Conservation (phyloP, 1,140 invertebrate species). For the Thrips palmi region DNA sequence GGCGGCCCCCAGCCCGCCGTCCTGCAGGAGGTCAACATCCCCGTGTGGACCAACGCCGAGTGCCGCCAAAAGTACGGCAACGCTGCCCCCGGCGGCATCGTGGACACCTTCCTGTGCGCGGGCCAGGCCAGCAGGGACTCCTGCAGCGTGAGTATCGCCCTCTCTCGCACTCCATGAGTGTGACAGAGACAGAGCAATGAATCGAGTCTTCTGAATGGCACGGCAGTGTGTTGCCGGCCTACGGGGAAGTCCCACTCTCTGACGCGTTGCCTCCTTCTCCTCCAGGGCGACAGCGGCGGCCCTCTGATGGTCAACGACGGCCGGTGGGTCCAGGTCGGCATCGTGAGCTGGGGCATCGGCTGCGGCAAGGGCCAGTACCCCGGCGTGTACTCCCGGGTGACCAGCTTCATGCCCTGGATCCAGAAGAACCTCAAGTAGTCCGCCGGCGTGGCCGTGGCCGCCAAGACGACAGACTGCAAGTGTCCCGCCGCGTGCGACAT, state of each 20-base stretch:
- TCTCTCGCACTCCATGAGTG: no score
- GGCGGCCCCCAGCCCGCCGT: slow-evolving; percentile 62
- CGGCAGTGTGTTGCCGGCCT: no score
- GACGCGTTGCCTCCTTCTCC: no score
- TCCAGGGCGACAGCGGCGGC: slow-evolving; percentile 79
- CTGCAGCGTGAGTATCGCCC: slow-evolving; percentile 51
- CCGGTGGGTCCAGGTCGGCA: slow-evolving; percentile 66
- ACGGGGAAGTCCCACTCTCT: no score
- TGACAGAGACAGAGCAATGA: no score
- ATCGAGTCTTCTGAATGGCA: no score
- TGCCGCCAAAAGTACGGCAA: slow-evolving; percentile 65
- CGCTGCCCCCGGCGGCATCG: slow-evolving; percentile 70
- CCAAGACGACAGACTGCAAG: no score
- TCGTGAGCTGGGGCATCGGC: slow-evolving; percentile 86
- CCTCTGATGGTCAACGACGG: slow-evolving; percentile 67
- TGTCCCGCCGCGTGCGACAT: no score
- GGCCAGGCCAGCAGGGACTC: slow-evolving; percentile 66
- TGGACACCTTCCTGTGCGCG: slow-evolving; percentile 72
- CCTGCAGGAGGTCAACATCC: slow-evolving; percentile 65
- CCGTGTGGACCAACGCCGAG: slow-evolving; percentile 61
- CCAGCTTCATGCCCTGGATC: slow-evolving; percentile 62
- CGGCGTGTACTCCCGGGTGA: slow-evolving; percentile 67
- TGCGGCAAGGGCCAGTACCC: slow-evolving; percentile 82
- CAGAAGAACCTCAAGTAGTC: slow-evolving; percentile 45
- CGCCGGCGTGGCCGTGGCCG: slow-evolving; percentile 32